These are phyloP conservation scores for Hermaeophaga mercurialis DNA, from an alignment of 2,888 invertebrate species.

Conservation along the genomic window DNA sequence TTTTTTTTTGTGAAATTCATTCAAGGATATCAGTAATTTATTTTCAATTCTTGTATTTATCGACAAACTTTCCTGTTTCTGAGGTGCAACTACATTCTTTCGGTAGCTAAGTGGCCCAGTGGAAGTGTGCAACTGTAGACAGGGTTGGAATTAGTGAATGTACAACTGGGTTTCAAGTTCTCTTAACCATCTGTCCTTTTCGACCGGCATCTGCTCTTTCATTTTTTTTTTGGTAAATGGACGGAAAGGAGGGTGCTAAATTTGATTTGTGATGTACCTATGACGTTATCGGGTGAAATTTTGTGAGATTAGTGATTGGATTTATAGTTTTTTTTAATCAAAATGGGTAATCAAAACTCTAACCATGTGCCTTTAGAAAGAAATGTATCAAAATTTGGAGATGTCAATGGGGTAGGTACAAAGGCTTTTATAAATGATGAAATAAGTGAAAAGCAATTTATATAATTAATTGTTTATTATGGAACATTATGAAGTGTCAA, in stretches of 20 bases:
- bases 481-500: too few species aligned
- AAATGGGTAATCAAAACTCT: slow-evolving; percentile 84
- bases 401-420: slow-evolving; percentile 56
- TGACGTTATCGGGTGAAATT: slow-evolving; percentile 32
- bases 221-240: slow-evolving; percentile 21
- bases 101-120: slow-evolving; percentile 30
- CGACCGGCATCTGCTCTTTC: slow-evolving; percentile 48
- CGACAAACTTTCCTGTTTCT: slow-evolving; percentile 7
- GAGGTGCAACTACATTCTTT: slow-evolving; percentile 34
- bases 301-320: slow-evolving; percentile 22
- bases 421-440: too few species aligned
- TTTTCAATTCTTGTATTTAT: slow-evolving; percentile 11
- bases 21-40: too few species aligned
- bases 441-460: too few species aligned
- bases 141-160: slow-evolving; percentile 16
- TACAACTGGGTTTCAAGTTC: slow-evolving; percentile 33
- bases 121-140: slow-evolving; percentile 15
- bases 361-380: slow-evolving; percentile 83
- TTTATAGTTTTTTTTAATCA: slow-evolving; percentile 25
- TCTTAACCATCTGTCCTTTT: slow-evolving; percentile 50
- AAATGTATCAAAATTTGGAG: slow-evolving; percentile 60
- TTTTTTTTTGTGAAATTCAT: slow-evolving; percentile 21
- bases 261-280: slow-evolving; percentile 30
- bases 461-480: too few species aligned
- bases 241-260: slow-evolving; percentile 31